phyloP scores from a whole-genome alignment of 1,140 invertebrate species.

The Sitobion miscanthi region DNA sequence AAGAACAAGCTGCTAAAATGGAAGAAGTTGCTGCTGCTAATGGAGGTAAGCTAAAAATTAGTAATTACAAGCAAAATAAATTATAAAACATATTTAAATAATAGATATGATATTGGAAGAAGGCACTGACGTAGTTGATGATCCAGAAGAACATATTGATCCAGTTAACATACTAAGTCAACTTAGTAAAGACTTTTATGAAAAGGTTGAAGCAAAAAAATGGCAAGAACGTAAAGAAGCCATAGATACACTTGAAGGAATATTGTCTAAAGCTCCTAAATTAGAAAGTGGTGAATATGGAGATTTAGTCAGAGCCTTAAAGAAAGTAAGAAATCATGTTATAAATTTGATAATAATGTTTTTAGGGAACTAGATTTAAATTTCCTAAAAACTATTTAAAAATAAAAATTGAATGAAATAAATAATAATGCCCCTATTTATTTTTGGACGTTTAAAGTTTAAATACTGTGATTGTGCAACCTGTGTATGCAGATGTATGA shows the following conservation, averaged over 20 bases:
- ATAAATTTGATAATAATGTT: not conserved
- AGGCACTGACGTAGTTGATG: conserved; percentile 68
- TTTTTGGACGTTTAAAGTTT: too few species aligned
- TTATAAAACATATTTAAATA: conserved; percentile 12
- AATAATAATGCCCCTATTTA: not conserved
- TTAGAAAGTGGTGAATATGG: conserved; percentile 91
- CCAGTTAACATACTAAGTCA: conserved; percentile 92
- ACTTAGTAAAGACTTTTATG: conserved; percentile 94
- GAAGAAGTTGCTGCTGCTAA: conserved; percentile 67
- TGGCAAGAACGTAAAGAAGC: conserved; percentile 97
- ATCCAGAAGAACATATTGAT: conserved; percentile 89
- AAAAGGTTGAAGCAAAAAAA: conserved; percentile 94
- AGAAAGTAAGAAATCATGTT: conserved; percentile 73
- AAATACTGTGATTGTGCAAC: too few species aligned
- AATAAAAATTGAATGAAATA: not conserved
- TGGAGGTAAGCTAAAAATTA: conserved; percentile 60
- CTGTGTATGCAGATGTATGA: too few species aligned
- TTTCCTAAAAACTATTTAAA: not conserved
- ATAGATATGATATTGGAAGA: conserved; percentile 64
- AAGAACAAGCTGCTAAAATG: conserved; percentile 75
- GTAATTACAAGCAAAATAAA: not conserved
- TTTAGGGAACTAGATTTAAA: not conserved
- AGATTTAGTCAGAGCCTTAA: conserved; percentile 84
- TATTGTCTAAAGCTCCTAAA: conserved; percentile 82
- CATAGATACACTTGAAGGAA: conserved; percentile 78